Evolutionary conservation across 1,140 invertebrate genomes (phyloP).

Genomic region (Dinothrombium tinctorium): DNA sequence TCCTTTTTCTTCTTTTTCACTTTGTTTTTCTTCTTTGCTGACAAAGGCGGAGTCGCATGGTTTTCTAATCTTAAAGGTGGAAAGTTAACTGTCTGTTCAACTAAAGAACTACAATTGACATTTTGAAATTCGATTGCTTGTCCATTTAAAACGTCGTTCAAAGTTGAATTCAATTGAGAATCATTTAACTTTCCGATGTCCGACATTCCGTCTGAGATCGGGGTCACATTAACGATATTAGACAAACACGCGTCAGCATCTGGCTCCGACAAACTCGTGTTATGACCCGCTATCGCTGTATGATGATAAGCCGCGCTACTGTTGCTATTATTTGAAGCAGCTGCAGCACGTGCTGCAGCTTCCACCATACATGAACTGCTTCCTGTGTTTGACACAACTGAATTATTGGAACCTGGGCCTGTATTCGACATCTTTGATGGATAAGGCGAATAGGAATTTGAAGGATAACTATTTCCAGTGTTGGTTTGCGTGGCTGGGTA

Average conservation of each 20-base stretch:
- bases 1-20: too few species aligned
- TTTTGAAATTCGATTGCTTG: slow-evolving; percentile 1
- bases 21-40: too few species aligned
- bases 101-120: neutral
- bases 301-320: neutral
- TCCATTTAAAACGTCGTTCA: neutral
- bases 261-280: neutral
- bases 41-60: too few species aligned
- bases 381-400: neutral
- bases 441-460: neutral
- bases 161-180: neutral
- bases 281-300: neutral
- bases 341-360: neutral
- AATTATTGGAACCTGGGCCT: neutral
- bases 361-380: slow-evolving; percentile 3
- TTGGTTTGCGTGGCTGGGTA: neutral
- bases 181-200: neutral
- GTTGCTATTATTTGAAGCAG: neutral
- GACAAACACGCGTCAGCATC: slow-evolving; percentile 2
- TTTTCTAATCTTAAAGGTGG: neutral
- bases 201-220: neutral
- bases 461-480: neutral
- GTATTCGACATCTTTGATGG: neutral
- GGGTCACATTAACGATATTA: neutral
- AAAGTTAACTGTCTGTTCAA: neutral